Base-by-base conservation (phyloP, 2,113 vertebrate genomes). In the Lynx canadensis region DNA sequence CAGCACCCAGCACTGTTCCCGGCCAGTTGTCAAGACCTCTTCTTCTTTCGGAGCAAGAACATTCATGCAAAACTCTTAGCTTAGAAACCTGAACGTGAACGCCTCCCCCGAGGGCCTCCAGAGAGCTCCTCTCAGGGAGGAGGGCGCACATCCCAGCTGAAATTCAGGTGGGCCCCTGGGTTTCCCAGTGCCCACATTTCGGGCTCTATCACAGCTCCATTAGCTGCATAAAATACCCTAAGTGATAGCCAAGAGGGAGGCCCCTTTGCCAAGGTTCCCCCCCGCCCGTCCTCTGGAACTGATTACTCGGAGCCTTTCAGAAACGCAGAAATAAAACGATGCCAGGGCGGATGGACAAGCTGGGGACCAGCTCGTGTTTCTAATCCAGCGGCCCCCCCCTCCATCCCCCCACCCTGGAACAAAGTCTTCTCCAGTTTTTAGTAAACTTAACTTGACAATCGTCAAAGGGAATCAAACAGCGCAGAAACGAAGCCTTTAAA, bases 391-490 rank as follows among this genome's bases (percentile, higher is more conserved):
- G 13, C 86, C 91, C 96, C 84, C 71, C 41, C 0, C 57, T 96
- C 76, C 45, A 45, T 45, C 27, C 76, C 89, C 85, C 73, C 29
- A 85, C 94, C 97, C 97, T 94, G 90, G 98, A 98, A 98, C 97
- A 98, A 98, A 98, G 97, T 97, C 82, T 95, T 98, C 97, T 97
- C 97, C 80, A 95, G 98, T 93, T 98, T 86, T 95, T 95, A 94
- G 98, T 98, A 98, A 99, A 99, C 98, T 93, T 96, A 98, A 98
- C 96, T 98, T 98, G 98, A 98, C 98, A 98, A 97, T 98, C 97
- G 97, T 98, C 98, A 98, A 98, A 99, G 98, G 96, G 98, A 99
- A 98, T 98, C 98, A 98, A 98, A 97, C 97, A 96, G 85, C 38
- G 2, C 98, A 97, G 98, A 98, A 98, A 97, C 55, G 41, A 98